These are phyloP conservation scores for Magallana gigas DNA, from an alignment of 1,140 invertebrate species.

Conservation along the genomic window DNA sequence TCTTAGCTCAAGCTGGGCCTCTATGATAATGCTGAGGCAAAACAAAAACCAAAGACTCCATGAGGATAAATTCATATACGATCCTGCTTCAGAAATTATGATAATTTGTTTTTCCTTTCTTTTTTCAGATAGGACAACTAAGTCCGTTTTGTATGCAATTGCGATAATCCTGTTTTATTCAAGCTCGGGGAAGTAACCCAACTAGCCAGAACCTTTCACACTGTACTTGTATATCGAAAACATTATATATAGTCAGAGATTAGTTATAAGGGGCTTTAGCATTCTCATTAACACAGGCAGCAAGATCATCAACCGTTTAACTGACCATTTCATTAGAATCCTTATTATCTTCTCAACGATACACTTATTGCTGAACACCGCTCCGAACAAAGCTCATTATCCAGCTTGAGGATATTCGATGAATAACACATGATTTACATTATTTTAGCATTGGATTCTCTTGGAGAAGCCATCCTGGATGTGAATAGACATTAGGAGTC, in stretches of 20 bases:
- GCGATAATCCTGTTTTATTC: no score
- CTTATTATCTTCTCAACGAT: not conserved
- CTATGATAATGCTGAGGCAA: no score
- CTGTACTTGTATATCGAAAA: no score
- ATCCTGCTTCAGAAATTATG: no score
- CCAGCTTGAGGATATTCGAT: constrained; percentile 3
- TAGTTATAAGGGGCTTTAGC: not conserved
- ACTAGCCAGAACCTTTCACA: no score
- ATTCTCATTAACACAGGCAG: not conserved
- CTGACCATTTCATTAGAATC: constrained; percentile 32
- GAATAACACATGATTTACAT: constrained; percentile 28
- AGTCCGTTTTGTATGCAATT: no score
- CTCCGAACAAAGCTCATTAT: constrained; percentile 25
- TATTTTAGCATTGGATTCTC: not conserved
- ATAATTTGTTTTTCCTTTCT: no score
- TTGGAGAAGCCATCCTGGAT: not conserved
- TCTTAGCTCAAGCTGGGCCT: no score
- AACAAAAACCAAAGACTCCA: no score
- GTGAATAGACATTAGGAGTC: constrained; percentile 4
- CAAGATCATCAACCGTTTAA: constrained; percentile 24
- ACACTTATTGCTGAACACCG: constrained; percentile 3
- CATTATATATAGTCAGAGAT: not conserved
- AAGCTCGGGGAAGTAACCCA: no score
- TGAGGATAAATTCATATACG: no score
- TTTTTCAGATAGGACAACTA: no score